These are phyloP conservation scores for Parelbella ahira DNA, from an alignment of 2,888 invertebrate species.

Conservation along the genomic window DNA sequence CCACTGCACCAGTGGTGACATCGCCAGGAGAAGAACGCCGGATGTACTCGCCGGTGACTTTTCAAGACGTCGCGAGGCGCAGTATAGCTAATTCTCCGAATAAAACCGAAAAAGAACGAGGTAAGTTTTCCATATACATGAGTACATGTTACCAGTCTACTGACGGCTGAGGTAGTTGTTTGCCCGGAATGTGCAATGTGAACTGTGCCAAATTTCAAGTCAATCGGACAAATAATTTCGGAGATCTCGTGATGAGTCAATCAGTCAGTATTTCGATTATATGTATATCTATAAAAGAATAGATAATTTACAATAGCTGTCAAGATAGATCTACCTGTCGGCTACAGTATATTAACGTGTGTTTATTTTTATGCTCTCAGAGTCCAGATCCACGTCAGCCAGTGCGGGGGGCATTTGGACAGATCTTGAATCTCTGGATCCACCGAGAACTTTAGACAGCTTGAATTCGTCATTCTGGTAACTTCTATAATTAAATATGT, in stretches of 20 bases:
- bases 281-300: no score
- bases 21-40: slow-evolving; percentile 83
- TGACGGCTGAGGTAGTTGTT: no score
- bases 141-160: no score
- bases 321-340: no score
- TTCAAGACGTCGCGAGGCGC: slow-evolving; percentile 89
- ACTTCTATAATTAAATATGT: no score
- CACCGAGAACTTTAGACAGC: slow-evolving; percentile 76
- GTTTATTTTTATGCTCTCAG: slow-evolving; percentile 57
- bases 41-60: slow-evolving; percentile 91
- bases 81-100: slow-evolving; percentile 89
- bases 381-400: slow-evolving; percentile 86
- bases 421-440: slow-evolving; percentile 82
- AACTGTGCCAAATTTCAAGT: no score
- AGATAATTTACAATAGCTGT: no score
- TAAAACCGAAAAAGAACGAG: slow-evolving; percentile 57
- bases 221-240: no score
- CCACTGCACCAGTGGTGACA: slow-evolving; percentile 45
- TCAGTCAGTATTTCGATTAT: no score
- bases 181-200: no score
- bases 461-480: slow-evolving; percentile 72
- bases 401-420: slow-evolving; percentile 71
- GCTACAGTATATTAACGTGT: no score
- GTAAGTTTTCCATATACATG: slow-evolving; percentile 31
- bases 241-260: no score